Percentiles rank a stretch among this genome's conserved stretches.
These are phyloP conservation scores for Microctonus aethiopoides DNA, from an alignment of 2,888 invertebrate species.

Conservation along the genomic window DNA sequence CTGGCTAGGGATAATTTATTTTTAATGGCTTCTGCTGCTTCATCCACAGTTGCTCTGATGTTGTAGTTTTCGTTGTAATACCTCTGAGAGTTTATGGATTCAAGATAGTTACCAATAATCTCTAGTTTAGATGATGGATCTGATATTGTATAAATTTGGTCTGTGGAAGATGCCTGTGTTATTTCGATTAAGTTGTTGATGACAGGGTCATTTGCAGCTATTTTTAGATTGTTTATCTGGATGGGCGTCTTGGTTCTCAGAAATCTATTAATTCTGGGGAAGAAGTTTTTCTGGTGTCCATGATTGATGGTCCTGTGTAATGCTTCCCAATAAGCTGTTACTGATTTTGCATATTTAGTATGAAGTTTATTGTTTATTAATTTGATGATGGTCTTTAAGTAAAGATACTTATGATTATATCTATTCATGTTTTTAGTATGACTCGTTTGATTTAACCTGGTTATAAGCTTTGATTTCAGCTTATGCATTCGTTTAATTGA, in stretches of 20 bases:
- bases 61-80: constrained; percentile 8
- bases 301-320: background rate
- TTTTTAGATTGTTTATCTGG: background rate
- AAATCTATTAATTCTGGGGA: constrained; percentile 21
- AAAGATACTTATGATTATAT: too few species aligned
- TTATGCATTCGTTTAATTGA: too few species aligned
- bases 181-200: too few species aligned
- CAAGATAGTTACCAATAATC: too few species aligned
- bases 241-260: background rate
- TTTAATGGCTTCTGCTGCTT: background rate
- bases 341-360: constrained; percentile 18
- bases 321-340: constrained; percentile 21
- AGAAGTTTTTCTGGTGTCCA: constrained; percentile 16
- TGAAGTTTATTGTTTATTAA: constrained; percentile 6
- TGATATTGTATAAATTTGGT: background rate
- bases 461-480: too few species aligned
- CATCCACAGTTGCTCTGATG: background rate
- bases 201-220: too few species aligned
- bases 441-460: too few species aligned
- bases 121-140: too few species aligned
- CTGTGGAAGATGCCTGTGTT: too few species aligned
- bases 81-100: constrained; percentile 30
- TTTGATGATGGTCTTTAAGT: too few species aligned
- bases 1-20: too few species aligned
- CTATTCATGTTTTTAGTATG: too few species aligned